A percentile compares a stretch with the other conserved stretches of the same genome.
Conservation (phyloP, 2,888 invertebrate genomes). For the Rambutsinella grinnellia region DNA sequence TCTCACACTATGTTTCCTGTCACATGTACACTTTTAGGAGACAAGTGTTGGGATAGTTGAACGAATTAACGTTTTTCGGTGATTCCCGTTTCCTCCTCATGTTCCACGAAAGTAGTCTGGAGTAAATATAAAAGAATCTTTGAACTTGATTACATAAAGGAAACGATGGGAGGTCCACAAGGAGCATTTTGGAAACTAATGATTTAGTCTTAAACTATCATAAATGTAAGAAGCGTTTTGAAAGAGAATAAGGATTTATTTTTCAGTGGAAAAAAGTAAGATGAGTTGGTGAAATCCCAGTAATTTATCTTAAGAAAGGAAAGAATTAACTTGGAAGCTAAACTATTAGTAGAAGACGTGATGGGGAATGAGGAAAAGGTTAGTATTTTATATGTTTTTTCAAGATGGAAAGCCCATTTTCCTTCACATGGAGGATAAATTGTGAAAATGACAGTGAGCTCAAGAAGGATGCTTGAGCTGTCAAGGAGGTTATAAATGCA, state of each 20-base stretch:
- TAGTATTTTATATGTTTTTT: slow-evolving; percentile 2
- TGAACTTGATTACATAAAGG: no score
- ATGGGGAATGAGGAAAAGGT: not conserved
- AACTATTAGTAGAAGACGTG: slow-evolving; percentile 28
- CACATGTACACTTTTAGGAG: not conserved
- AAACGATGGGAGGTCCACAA: not conserved
- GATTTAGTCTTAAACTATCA: slow-evolving; percentile 28
- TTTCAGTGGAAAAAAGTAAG: not conserved
- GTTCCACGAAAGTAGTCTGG: not conserved
- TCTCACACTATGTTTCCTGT: slow-evolving; percentile 18
- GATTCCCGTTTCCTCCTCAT: no score
- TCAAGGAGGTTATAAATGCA: slow-evolving; percentile 55
- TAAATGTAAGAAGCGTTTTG: slow-evolving; percentile 10
- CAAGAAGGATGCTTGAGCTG: slow-evolving; percentile 60
- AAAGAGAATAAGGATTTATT: not conserved
- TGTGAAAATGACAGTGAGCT: slow-evolving; percentile 38
- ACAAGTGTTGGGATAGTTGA: not conserved
- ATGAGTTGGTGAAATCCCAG: slow-evolving; percentile 29
- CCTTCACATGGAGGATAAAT: slow-evolving; percentile 29
- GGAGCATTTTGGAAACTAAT: not conserved
- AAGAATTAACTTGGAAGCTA: slow-evolving; percentile 28
- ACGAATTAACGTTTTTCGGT: no score
- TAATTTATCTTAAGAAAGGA: slow-evolving; percentile 45
- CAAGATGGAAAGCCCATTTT: not conserved
- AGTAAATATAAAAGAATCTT: no score